A percentile compares a stretch with the other conserved stretches of the same genome.
Conservation (phyloP, 2,797 vertebrate genomes). For the Molothrus aeneus region DNA sequence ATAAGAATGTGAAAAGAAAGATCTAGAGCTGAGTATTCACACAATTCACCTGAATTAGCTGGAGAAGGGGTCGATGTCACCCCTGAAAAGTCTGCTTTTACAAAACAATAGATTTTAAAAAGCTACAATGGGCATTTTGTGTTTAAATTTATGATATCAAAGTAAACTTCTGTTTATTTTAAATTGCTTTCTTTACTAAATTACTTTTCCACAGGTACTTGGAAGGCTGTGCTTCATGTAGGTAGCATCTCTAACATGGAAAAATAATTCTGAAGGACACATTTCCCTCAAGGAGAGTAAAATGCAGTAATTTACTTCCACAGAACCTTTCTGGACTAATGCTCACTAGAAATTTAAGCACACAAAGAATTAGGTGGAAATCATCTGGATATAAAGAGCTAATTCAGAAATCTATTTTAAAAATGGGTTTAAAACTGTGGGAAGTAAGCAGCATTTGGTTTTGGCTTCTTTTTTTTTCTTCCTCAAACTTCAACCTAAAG, state of each 20-base stretch:
- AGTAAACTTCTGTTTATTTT: background rate
- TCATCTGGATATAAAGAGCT: background rate
- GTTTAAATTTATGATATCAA: background rate
- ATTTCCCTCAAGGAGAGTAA: background rate
- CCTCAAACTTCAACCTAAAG: background rate
- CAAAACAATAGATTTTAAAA: background rate
- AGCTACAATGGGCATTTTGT: background rate
- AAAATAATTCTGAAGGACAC: background rate
- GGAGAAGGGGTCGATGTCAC: background rate
- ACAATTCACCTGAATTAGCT: background rate
- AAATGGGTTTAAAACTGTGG: background rate
- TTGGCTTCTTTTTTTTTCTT: background rate
- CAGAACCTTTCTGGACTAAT: background rate
- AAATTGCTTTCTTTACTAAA: background rate
- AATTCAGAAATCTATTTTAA: background rate
- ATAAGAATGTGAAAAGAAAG: background rate
- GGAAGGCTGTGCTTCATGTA: background rate
- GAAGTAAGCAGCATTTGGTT: background rate
- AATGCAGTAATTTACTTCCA: background rate
- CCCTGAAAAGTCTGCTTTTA: background rate
- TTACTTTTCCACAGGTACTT: background rate
- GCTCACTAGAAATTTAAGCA: background rate
- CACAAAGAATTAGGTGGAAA: background rate
- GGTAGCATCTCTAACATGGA: background rate
- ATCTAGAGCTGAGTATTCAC: background rate